phyloP scores from a whole-genome alignment of 64 coral and sea anemone species.

The Actinia tenebrosa region DNA sequence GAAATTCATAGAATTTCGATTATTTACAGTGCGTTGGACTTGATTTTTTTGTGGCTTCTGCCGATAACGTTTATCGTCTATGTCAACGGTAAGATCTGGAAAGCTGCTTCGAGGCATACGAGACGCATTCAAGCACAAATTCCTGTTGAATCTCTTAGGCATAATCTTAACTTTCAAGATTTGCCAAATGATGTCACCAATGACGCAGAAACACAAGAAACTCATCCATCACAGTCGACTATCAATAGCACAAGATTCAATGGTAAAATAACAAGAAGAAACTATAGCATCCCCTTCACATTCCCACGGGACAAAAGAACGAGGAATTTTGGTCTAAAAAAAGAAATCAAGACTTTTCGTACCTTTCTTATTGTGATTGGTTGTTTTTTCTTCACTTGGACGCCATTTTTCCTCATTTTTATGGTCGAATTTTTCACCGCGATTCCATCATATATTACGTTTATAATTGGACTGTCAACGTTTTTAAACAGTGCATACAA shows the following conservation, averaged over 20 bases:
- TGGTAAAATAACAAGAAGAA: no score
- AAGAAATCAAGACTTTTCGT: conserved; percentile 16
- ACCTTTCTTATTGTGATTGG: conserved; percentile 16
- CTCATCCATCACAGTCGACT: no score
- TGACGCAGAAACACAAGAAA: no score
- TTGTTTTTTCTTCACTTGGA: neutral
- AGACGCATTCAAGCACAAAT: neutral
- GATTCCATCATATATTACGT: neutral
- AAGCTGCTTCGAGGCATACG: neutral
- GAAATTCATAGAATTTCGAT: neutral
- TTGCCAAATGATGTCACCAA: neutral
- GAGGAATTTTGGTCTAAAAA: neutral
- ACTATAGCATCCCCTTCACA: neutral
- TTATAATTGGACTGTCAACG: neutral
- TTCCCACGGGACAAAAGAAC: neutral
- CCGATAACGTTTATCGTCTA: neutral
- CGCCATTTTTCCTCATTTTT: conserved; percentile 11
- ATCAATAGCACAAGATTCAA: no score
- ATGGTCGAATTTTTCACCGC: neutral
- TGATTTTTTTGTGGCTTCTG: neutral
- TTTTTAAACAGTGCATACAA: conserved; percentile 11
- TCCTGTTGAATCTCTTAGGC: neutral
- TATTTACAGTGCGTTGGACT: neutral
- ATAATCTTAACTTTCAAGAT: neutral
- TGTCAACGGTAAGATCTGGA: neutral